Base-by-base conservation (phyloP, 2,113 vertebrate genomes). In the Hippocampus zosterae region DNA sequence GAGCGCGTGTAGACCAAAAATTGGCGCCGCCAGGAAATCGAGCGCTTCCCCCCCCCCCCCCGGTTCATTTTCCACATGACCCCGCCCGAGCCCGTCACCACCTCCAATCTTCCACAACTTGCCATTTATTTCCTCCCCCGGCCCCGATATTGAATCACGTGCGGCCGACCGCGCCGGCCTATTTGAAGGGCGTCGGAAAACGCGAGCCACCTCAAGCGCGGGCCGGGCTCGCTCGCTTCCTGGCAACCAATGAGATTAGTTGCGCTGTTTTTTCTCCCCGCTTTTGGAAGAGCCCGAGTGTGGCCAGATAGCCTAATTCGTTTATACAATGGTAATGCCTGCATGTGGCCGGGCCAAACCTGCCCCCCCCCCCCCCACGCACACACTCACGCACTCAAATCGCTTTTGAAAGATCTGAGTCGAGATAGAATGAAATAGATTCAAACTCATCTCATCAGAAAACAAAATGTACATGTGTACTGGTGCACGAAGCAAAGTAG, bases 211-310 rank as follows among this genome's bases (percentile, higher is more conserved):
- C 83, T 76, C 71, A 53, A 81, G 83, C 83, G 72, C 81, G 83
- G 42, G 63, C 42, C 42, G 42, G 55, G 79, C 78, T 87, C 40
- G n/a, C 2, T 23, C 85, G 84, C 75, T 82, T 88, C 87, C 85
- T 88, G 86, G 87, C 83, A 87, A 88, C 87, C 87, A 86, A 85
- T 68, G 5, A 83, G 86, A 88, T 90, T 89, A 89, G 79, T 63
- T 79, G 42, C 65, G 84, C 81, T 83, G 84, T 46, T 85, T n/a
- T n/a, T 82, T 85, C 68, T 77, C 72, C 0, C 65, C 53, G 80
- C 76, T 80, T 82, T 73, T 65, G 77, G 75, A 72, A 81, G 82
- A 78, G 44, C 71, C 67, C 1, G 81, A 86, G 82, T 81, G 57
- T 78, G 78, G 80, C 71, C 75, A 84, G 84, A 88, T 82, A 80